Evolutionary conservation across 2,888 invertebrate genomes (phyloP), one percentile per base, ranked within the genome.

Genomic region (Amaurobius ferox): DNA sequence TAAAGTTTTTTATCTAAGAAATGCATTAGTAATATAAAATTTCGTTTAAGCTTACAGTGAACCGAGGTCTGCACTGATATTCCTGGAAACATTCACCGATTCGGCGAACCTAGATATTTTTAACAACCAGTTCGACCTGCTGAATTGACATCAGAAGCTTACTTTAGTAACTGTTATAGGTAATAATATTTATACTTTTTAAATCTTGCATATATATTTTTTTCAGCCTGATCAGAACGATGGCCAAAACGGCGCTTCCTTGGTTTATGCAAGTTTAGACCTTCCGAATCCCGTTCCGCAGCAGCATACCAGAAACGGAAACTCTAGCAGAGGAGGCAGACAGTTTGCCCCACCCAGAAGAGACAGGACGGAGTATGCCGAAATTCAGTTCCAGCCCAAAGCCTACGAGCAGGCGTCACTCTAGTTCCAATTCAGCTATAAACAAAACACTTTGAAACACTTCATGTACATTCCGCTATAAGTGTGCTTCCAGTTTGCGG

Each of bases 311-410:
- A 85, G 78, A 28, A 85, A 85, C 19, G 78, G 78, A 6, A 78
- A 85, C 13, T 61, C 67, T 0, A 32, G 29, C 13, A 72, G 72
- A 23, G 30, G 23, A 55, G 30, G 23, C 39, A 16, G 44, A 16
- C 39, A 40, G 30, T 30, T 64, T 19, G 72, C 67, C n/a, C 79
- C 74, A 2, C 77, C 72, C 0, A 32, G 71, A 7, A 30, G 73
- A 16, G 80, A 87, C 32, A 64, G 76, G 28, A 88, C 88, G n/a
- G 88, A 88, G 30, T 88, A 88, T 44, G 88, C 88, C 19, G 88
- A 87, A 30, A 88, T 88, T 23, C 87, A 89, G 64, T 89, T 87
- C 85, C 87, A 88, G 39, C 88, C 89, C 1, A 86, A 87, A 71
- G 39, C 83, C n/a, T 79, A 88, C 66, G 89, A 89, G 35, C 88